A percentile compares a stretch with the other conserved stretches of the same genome.
Conservation (phyloP, 2,888 invertebrate genomes). For the Drosophila buzzatii region DNA sequence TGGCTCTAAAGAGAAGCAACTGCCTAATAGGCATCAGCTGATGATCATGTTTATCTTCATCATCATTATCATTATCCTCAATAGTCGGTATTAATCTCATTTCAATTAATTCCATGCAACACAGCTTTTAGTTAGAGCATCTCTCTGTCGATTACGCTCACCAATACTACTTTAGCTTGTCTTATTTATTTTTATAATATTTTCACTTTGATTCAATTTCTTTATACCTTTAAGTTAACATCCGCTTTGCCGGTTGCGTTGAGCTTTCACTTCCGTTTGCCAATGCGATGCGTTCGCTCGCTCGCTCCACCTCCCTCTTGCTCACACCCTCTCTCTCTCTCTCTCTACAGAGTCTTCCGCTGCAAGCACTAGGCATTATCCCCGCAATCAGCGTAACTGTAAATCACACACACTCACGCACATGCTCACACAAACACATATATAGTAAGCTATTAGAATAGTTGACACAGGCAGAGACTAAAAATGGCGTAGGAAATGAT, state of each 20-base stretch:
- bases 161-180: not conserved
- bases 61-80: too few relatives aligned
- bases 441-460: conserved; percentile 58
- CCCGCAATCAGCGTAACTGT: conserved; percentile 76
- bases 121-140: not conserved
- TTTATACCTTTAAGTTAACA: conserved; percentile 79
- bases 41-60: too few relatives aligned
- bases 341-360: conserved; percentile 44
- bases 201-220: conserved; percentile 79
- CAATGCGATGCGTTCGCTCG: conserved; percentile 3
- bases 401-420: conserved; percentile 65
- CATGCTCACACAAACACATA: conserved; percentile 8
- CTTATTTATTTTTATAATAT: conserved; percentile 46
- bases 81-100: not conserved
- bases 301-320: not conserved
- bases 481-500: conserved; percentile 77
- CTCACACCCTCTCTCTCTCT: not conserved
- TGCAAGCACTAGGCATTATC: conserved; percentile 65
- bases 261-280: conserved; percentile 44
- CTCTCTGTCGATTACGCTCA: not conserved
- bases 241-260: conserved; percentile 64
- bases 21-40: too few relatives aligned
- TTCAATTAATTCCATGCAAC: not conserved
- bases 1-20: too few relatives aligned
- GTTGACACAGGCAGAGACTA: conserved; percentile 63